Conservation (phyloP, 2,113 vertebrate genomes). For the Atlantisia rogersi region DNA sequence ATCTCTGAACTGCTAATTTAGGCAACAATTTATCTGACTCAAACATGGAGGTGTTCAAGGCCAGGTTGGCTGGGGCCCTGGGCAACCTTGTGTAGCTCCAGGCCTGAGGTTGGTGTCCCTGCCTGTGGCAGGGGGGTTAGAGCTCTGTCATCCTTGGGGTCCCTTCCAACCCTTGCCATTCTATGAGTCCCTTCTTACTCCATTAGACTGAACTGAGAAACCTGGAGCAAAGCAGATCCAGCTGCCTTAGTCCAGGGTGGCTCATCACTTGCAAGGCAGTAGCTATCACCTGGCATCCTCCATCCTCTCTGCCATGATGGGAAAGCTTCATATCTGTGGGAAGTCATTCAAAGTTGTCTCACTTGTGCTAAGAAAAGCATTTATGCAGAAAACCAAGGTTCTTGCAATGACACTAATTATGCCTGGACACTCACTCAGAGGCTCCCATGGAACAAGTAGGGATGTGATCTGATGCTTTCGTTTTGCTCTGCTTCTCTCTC, state of each 20-base stretch:
- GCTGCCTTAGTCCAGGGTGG: neutral
- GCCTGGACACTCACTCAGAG: neutral
- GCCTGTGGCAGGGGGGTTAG: no score
- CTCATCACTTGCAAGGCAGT: neutral
- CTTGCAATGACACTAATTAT: rapidly evolving
- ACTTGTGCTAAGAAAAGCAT: neutral
- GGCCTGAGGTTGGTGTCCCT: no score
- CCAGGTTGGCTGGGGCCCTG: no score
- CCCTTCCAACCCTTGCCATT: no score
- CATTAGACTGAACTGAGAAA: neutral
- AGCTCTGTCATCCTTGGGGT: no score
- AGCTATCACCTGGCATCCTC: neutral
- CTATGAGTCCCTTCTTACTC: neutral
- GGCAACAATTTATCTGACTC: neutral
- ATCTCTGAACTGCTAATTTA: neutral
- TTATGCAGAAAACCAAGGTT: neutral
- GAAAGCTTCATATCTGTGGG: neutral
- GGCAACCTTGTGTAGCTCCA: no score
- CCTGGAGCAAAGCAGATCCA: neutral
- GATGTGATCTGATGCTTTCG: neutral
- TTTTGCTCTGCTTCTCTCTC: neutral
- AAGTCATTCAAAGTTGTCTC: neutral
- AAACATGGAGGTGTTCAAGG: neutral
- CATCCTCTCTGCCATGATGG: neutral
- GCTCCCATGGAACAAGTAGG: neutral